These are phyloP conservation scores for Morone chrysops DNA, from an alignment of 2,113 vertebrate species.

Conservation along the genomic window DNA sequence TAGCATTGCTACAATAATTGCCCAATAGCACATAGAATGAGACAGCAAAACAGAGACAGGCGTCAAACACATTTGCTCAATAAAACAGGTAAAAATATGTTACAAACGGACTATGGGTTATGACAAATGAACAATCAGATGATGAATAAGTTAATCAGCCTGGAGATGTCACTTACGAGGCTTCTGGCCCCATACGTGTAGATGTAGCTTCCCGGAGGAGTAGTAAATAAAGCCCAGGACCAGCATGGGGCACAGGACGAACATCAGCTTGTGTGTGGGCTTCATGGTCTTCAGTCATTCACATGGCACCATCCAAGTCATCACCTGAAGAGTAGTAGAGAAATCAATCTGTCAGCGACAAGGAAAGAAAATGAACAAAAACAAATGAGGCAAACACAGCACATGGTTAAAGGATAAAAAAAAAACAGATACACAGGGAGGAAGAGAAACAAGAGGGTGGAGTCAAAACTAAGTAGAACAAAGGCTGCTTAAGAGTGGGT, in stretches of 20 bases:
- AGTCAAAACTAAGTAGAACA: background rate
- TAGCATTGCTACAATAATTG: too few species aligned
- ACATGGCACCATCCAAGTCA: slow-evolving; percentile 88
- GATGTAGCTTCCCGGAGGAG: slow-evolving; percentile 94
- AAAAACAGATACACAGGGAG: background rate
- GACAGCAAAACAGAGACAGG: slow-evolving; percentile 30
- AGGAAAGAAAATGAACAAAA: background rate
- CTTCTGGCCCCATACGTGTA: slow-evolving; percentile 92
- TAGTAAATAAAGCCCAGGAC: slow-evolving; percentile 98
- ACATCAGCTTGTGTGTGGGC: slow-evolving; percentile 93
- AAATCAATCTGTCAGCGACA: background rate
- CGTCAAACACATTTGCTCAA: background rate
- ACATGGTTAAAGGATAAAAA: background rate
- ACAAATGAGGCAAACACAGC: background rate
- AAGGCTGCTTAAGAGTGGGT: background rate
- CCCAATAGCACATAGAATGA: background rate
- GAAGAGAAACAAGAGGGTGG: background rate
- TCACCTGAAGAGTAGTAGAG: slow-evolving; percentile 80
- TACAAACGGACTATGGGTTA: background rate
- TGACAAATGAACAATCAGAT: slow-evolving; percentile 32
- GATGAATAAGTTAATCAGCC: slow-evolving; percentile 11
- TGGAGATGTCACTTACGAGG: slow-evolving; percentile 90
- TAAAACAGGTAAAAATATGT: slow-evolving; percentile 20
- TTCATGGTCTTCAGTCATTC: slow-evolving; percentile 95
- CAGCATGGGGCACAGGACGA: slow-evolving; percentile 94